Conservation (phyloP, 2,797 vertebrate genomes). For the Okamejei kenojei region DNA sequence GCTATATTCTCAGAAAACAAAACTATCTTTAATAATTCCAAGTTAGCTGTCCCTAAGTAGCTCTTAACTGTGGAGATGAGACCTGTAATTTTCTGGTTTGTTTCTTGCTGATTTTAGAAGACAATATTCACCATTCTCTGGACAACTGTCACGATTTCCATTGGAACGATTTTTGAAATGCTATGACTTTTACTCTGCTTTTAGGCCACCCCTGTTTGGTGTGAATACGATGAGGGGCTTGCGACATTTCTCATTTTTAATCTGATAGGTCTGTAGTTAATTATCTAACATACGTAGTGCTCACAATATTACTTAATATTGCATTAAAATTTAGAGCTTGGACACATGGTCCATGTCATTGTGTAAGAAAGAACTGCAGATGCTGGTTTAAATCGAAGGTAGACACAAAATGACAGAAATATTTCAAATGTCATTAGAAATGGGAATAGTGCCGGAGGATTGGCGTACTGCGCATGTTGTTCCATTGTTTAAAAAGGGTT, state of each 20-base stretch:
- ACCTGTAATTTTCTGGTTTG: not conserved
- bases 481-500: no score
- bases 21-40: not conserved
- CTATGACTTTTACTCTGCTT: not conserved
- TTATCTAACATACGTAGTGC: not conserved
- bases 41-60: not conserved
- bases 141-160: not conserved
- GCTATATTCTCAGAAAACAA: not conserved
- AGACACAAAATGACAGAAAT: no score
- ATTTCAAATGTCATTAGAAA: no score
- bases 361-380: not conserved
- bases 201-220: not conserved
- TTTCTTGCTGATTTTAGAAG: not conserved
- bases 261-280: no score
- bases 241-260: not conserved
- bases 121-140: not conserved
- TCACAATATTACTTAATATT: not conserved
- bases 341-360: not conserved
- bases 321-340: not conserved
- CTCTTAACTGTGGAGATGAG: not conserved
- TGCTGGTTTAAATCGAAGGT: no score
- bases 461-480: no score
- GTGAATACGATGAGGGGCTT: not conserved
- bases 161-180: not conserved
- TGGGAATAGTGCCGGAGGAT: no score